Evolutionary conservation across 1,140 invertebrate genomes (phyloP).

Genomic region (Brachionus rubens): DNA sequence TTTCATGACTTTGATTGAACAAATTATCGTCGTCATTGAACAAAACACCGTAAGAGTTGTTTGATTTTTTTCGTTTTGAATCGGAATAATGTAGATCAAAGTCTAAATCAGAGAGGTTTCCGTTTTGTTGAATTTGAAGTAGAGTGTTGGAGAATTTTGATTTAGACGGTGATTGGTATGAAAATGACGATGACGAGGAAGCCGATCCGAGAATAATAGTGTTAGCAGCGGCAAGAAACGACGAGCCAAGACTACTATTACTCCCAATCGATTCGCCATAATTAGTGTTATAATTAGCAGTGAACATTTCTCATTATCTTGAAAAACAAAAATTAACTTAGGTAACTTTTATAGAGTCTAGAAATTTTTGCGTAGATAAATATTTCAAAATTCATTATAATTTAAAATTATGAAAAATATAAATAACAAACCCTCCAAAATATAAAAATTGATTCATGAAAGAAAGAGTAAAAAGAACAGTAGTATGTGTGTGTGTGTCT

Average conservation of each 20-base stretch:
- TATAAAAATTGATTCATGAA: too few species aligned
- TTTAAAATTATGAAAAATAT: neutral
- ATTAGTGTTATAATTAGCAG: neutral
- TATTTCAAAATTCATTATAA: neutral
- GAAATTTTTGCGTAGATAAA: conserved; percentile 19
- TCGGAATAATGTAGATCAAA: neutral
- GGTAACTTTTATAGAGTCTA: neutral
- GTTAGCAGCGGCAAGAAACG: conserved; percentile 7
- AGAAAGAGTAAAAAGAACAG: too few species aligned
- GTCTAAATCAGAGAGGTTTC: neutral
- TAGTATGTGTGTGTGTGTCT: too few species aligned
- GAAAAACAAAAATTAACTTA: neutral
- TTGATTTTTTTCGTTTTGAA: neutral
- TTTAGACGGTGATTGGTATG: too few species aligned
- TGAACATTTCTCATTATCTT: conserved; percentile 23
- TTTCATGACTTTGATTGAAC: neutral
- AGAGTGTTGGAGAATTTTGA: neutral
- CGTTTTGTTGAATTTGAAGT: neutral
- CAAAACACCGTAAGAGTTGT: neutral
- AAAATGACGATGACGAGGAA: neutral
- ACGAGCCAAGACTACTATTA: conserved; percentile 28
- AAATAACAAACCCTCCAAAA: neutral
- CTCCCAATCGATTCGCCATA: conserved; percentile 1
- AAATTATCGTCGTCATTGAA: neutral
- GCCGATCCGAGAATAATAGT: neutral